These are phyloP conservation scores for Rhincodon typus DNA, from an alignment of 2,797 vertebrate genomes.

Conservation along the genomic window DNA sequence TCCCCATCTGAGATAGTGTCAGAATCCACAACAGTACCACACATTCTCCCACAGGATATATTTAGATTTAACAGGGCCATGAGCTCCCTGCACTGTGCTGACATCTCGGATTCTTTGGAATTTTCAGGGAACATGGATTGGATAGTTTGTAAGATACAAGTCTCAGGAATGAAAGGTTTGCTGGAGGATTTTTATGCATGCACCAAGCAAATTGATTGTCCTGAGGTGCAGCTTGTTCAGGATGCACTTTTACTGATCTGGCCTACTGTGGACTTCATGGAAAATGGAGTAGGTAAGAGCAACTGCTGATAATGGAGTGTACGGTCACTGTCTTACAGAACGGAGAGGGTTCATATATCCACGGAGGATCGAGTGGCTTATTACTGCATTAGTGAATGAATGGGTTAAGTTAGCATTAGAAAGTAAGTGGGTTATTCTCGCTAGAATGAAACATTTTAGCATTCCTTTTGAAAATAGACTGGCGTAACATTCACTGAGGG, in stretches of 20 bases:
- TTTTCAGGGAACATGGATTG: conserved; percentile 67
- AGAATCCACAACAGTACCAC: neutral
- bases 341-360: neutral
- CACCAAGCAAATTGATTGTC: conserved; percentile 50
- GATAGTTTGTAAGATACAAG: conserved; percentile 63
- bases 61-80: too few relatives aligned
- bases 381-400: neutral
- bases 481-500: too few relatives aligned
- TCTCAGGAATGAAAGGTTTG: conserved; percentile 55
- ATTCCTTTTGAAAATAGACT: neutral
- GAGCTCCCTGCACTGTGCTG: neutral
- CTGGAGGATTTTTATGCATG: conserved; percentile 66
- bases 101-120: neutral
- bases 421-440: neutral
- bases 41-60: neutral
- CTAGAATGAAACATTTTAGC: neutral
- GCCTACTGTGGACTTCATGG: conserved; percentile 55
- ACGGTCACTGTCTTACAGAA: neutral
- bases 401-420: too few relatives aligned
- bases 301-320: neutral
- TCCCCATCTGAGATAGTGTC: neutral
- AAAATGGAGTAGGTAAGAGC: conserved; percentile 58
- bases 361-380: neutral
- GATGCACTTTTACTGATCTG: conserved; percentile 64
- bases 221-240: conserved; percentile 58